Conservation (phyloP, 2,797 vertebrate species). For the Naso thynnoides region DNA sequence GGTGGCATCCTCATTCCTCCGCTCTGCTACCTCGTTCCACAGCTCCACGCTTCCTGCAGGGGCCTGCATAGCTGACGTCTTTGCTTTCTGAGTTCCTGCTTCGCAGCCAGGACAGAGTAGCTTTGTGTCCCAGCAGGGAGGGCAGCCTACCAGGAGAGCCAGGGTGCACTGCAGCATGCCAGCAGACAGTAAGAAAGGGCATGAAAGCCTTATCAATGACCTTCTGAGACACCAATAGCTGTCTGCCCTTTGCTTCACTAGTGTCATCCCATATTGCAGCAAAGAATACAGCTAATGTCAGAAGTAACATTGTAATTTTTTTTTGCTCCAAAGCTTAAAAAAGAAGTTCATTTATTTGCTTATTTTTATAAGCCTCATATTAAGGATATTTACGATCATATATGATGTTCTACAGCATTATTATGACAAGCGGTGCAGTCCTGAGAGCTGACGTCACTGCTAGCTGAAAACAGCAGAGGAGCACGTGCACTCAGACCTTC, state of each 20-base stretch:
- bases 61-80: slow-evolving; percentile 60
- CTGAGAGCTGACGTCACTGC: too few relatives aligned
- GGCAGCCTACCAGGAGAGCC: slow-evolving; percentile 43
- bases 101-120: slow-evolving; percentile 57
- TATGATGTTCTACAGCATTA: too few relatives aligned
- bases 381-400: too few relatives aligned
- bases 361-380: too few relatives aligned
- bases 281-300: background rate
- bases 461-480: too few relatives aligned
- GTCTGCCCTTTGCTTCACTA: slow-evolving; percentile 63
- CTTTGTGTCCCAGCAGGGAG: slow-evolving; percentile 65
- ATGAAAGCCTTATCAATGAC: slow-evolving; percentile 68
- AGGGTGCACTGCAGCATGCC: slow-evolving; percentile 50
- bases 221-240: slow-evolving; percentile 70
- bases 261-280: slow-evolving; percentile 45
- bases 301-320: background rate
- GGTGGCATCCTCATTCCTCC: slow-evolving; percentile 67
- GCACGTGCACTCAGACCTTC: too few relatives aligned
- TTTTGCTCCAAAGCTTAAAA: too few relatives aligned
- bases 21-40: slow-evolving; percentile 21
- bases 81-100: slow-evolving; percentile 62
- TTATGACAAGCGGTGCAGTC: too few relatives aligned
- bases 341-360: too few relatives aligned
- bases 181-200: slow-evolving; percentile 55
- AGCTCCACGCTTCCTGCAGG: slow-evolving; percentile 54